Percentiles rank a stretch among this genome's conserved stretches.
Conservation (phyloP, 2,888 invertebrate species). For the Luperina testacea region DNA sequence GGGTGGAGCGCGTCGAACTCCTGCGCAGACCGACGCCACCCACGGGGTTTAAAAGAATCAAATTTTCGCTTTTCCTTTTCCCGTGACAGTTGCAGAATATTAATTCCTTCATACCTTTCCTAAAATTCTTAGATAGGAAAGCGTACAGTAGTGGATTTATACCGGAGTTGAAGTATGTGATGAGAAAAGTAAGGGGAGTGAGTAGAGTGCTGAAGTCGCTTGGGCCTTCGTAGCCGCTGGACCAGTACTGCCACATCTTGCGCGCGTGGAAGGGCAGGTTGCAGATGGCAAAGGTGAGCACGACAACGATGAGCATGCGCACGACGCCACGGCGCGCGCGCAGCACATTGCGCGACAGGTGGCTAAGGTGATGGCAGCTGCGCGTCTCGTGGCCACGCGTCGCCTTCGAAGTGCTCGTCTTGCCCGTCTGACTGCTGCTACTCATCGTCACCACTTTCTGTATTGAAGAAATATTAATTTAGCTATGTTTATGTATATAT, state of each 20-base stretch:
- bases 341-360: slow-evolving; percentile 93
- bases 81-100: slow-evolving; percentile 90
- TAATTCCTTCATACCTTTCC: slow-evolving; percentile 95
- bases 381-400: slow-evolving; percentile 83
- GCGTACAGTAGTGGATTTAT: slow-evolving; percentile 97
- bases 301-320: slow-evolving; percentile 96
- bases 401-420: slow-evolving; percentile 75
- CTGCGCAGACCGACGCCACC: slow-evolving; percentile 83
- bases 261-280: slow-evolving; percentile 97
- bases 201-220: slow-evolving; percentile 94
- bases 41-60: slow-evolving; percentile 85
- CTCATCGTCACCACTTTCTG: slow-evolving; percentile 68
- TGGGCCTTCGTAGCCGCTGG: slow-evolving; percentile 92
- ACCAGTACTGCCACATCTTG: slow-evolving; percentile 97
- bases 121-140: slow-evolving; percentile 94
- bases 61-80: slow-evolving; percentile 84
- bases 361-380: slow-evolving; percentile 91
- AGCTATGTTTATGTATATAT: too few relatives aligned
- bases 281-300: slow-evolving; percentile 96
- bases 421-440: slow-evolving; percentile 73
- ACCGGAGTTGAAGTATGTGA: slow-evolving; percentile 97
- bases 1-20: slow-evolving; percentile 88
- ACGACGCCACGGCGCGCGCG: slow-evolving; percentile 96
- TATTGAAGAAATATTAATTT: slow-evolving; percentile 18
- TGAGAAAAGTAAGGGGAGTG: slow-evolving; percentile 96